These are phyloP conservation scores for Odobenus rosmarus DNA, from an alignment of 2,113 vertebrate species.

Conservation along the genomic window DNA sequence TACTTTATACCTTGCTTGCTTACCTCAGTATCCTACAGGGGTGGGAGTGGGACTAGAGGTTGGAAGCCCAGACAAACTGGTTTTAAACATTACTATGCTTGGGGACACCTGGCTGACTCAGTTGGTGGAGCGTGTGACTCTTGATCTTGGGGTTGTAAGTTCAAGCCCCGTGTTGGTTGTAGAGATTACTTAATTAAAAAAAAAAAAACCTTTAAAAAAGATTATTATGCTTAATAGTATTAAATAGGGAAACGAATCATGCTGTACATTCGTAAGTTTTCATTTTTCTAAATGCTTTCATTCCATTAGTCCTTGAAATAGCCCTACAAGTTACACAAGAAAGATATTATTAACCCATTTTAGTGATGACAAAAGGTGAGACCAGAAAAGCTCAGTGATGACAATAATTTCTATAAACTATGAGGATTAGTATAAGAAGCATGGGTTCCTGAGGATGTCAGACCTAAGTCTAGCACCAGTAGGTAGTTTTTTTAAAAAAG, in stretches of 20 bases:
- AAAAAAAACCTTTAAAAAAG: neutral
- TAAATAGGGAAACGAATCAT: conserved; percentile 50
- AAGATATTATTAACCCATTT: conserved; percentile 59
- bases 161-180: neutral
- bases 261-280: conserved; percentile 50
- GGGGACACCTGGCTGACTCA: neutral
- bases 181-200: neutral
- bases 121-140: neutral
- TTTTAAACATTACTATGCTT: conserved; percentile 47
- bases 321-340: conserved; percentile 43
- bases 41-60: neutral
- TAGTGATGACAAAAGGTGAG: conserved; percentile 50
- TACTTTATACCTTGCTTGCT: neutral
- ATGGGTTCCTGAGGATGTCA: neutral
- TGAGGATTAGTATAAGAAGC: neutral
- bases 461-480: neutral
- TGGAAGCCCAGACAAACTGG: conserved; percentile 18
- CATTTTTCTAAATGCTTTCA: conserved; percentile 59
- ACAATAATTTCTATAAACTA: conserved; percentile 44
- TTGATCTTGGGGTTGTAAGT: neutral
- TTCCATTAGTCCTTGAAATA: conserved; percentile 53
- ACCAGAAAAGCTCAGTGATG: conserved; percentile 58
- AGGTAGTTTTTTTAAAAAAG: neutral
- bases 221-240: conserved; percentile 55
- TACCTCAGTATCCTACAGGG: neutral